phyloP scores from a whole-genome alignment of 1,140 invertebrate genomes.

The Batillaria attramentaria region DNA sequence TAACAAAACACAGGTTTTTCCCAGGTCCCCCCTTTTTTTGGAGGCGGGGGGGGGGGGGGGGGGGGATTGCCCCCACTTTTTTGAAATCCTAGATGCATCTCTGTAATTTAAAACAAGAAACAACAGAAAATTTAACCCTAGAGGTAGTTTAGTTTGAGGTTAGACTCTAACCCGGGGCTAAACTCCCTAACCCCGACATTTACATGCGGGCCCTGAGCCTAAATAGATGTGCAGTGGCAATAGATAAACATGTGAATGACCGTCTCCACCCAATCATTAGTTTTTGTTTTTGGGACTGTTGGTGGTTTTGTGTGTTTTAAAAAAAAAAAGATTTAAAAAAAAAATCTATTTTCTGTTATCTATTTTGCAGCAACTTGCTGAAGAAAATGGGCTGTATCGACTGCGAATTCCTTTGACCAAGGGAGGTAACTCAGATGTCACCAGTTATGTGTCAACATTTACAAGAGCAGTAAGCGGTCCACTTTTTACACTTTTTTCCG shows the following conservation, averaged over 20 bases:
- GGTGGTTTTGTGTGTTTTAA: background rate
- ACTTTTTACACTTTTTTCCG: background rate
- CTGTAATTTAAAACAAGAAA: too few species aligned
- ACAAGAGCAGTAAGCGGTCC: conserved; percentile 81
- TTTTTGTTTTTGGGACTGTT: background rate
- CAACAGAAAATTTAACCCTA: too few species aligned
- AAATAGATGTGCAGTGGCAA: too few species aligned
- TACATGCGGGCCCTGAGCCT: too few species aligned
- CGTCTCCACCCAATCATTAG: background rate
- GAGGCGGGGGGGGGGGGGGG: too few species aligned
- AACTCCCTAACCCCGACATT: too few species aligned
- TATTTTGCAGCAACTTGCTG: conserved; percentile 66
- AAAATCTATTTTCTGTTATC: background rate
- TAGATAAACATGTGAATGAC: background rate
- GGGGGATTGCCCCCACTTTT: too few species aligned
- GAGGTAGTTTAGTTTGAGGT: too few species aligned
- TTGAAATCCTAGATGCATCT: too few species aligned
- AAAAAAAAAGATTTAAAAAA: background rate
- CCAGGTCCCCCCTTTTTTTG: too few species aligned
- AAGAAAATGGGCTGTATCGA: conserved; percentile 83
- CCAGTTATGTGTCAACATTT: conserved; percentile 81
- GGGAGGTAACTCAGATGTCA: conserved; percentile 77
- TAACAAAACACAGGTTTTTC: too few species aligned
- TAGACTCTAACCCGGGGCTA: too few species aligned
- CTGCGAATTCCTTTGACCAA: conserved; percentile 80